A percentile compares a stretch with the other conserved stretches of the same genome.
These are phyloP conservation scores for Brachionus sp. DNA, from an alignment of 1,140 invertebrate genomes.

Conservation along the genomic window DNA sequence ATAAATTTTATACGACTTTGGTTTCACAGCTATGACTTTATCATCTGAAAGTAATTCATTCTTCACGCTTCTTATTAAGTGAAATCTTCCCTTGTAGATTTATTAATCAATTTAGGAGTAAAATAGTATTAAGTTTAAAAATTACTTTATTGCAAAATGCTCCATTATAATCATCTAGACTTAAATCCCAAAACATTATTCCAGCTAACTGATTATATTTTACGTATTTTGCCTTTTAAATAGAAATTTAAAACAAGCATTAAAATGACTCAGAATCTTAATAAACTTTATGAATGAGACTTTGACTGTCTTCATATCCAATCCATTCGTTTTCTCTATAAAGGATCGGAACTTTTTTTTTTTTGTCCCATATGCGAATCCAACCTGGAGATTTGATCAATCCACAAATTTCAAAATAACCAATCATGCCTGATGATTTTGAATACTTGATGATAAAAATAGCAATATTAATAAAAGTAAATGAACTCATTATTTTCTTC, in stretches of 20 bases:
- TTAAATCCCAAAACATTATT: slow-evolving; percentile 92
- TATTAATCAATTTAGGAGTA: not conserved
- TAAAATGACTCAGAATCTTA: not conserved
- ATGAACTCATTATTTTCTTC: no score
- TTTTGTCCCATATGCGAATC: slow-evolving; percentile 79
- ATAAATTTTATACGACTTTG: not conserved
- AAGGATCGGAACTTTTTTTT: slow-evolving; percentile 85
- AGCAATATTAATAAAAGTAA: not conserved
- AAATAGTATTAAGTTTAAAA: not conserved
- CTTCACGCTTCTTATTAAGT: not conserved
- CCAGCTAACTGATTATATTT: slow-evolving; percentile 83
- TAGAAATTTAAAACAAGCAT: not conserved
- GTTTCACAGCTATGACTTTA: not conserved
- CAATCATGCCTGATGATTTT: slow-evolving; percentile 80
- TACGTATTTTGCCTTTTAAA: slow-evolving; percentile 76
- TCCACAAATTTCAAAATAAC: slow-evolving; percentile 92
- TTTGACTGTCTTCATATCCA: slow-evolving; percentile 83
- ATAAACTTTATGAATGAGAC: slow-evolving; percentile 71
- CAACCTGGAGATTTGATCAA: slow-evolving; percentile 73
- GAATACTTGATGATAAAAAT: slow-evolving; percentile 69
- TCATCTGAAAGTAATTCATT: not conserved
- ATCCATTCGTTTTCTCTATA: slow-evolving; percentile 80
- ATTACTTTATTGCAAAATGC: slow-evolving; percentile 49
- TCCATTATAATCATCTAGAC: slow-evolving; percentile 68
- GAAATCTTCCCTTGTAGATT: slow-evolving; percentile 9